A percentile compares a stretch with the other conserved stretches of the same genome.
Conservation (phyloP, 2,888 invertebrate genomes). For the Hemicrepidius hirtus region DNA sequence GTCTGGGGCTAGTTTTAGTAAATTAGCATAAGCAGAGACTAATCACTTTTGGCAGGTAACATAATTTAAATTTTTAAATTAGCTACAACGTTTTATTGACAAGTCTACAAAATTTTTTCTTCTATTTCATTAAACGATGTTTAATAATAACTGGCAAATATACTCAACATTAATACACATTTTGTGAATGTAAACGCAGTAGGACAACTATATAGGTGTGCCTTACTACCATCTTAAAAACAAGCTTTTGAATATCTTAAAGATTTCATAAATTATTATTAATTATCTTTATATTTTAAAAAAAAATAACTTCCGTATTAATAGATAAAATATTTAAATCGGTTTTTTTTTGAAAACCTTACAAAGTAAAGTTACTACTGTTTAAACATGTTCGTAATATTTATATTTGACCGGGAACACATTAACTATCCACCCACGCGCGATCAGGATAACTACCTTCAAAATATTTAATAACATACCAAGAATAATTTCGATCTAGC, state of each 20-base stretch:
- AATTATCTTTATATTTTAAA: too few relatives aligned
- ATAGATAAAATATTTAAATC: too few relatives aligned
- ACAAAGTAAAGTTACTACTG: too few relatives aligned
- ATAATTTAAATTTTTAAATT: constrained; percentile 18
- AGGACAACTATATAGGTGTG: neutral
- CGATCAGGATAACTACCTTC: constrained; percentile 9
- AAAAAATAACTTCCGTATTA: too few relatives aligned
- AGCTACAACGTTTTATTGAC: neutral
- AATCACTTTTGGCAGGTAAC: constrained; percentile 8
- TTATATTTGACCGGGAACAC: too few relatives aligned
- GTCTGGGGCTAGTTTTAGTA: neutral
- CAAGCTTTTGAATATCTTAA: neutral
- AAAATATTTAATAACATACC: constrained; percentile 20
- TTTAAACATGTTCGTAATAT: too few relatives aligned
- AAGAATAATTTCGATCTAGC: constrained; percentile 18
- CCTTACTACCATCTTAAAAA: constrained; percentile 1
- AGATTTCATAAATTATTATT: neutral
- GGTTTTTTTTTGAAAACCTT: too few relatives aligned
- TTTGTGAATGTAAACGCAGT: constrained; percentile 5
- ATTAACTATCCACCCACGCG: too few relatives aligned
- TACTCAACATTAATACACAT: constrained; percentile 2
- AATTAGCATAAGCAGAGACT: constrained; percentile 9
- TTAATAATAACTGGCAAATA: constrained; percentile 16
- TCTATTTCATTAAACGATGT: neutral
- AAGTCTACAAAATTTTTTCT: constrained; percentile 8